A percentile compares a stretch with the other conserved stretches of the same genome.
These are phyloP conservation scores for Acanthoscelides obtectus DNA, from an alignment of 2,888 invertebrate species.

Conservation along the genomic window DNA sequence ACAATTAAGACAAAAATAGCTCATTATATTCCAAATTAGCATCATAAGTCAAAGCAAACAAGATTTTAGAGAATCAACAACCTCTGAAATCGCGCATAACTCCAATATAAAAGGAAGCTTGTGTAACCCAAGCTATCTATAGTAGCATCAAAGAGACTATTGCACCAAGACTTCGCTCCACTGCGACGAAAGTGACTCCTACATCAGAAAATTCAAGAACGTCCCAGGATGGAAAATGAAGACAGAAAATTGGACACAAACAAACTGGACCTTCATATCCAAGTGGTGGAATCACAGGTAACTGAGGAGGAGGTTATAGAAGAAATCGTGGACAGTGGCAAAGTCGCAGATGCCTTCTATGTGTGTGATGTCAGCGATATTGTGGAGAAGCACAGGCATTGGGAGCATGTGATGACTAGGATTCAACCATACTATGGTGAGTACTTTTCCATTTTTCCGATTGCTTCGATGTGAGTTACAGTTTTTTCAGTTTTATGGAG, in stretches of 20 bases:
- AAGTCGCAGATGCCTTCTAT: slow-evolving; percentile 85
- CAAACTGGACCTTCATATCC: background rate
- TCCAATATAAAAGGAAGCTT: background rate
- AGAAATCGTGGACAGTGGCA: slow-evolving; percentile 57
- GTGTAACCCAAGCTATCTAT: background rate
- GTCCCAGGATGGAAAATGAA: background rate
- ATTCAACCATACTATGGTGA: slow-evolving; percentile 87
- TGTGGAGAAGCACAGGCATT: slow-evolving; percentile 71
- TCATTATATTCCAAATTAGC: background rate
- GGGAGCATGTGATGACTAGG: slow-evolving; percentile 78
- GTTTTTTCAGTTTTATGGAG: too few relatives aligned
- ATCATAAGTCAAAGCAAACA: background rate
- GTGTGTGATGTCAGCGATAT: slow-evolving; percentile 82
- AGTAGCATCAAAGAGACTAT: background rate
- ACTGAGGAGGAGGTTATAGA: slow-evolving; percentile 40
- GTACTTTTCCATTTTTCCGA: slow-evolving; percentile 14
- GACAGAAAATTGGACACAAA: background rate
- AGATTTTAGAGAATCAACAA: background rate
- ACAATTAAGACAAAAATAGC: background rate
- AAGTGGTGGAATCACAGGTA: background rate
- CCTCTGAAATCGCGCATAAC: background rate
- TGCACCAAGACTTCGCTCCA: background rate
- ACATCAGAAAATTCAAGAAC: background rate
- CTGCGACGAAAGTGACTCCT: background rate
- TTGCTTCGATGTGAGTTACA: background rate